Evolutionary conservation across 2,797 vertebrate genomes (phyloP).

Genomic region (Danio albolineatus): DNA sequence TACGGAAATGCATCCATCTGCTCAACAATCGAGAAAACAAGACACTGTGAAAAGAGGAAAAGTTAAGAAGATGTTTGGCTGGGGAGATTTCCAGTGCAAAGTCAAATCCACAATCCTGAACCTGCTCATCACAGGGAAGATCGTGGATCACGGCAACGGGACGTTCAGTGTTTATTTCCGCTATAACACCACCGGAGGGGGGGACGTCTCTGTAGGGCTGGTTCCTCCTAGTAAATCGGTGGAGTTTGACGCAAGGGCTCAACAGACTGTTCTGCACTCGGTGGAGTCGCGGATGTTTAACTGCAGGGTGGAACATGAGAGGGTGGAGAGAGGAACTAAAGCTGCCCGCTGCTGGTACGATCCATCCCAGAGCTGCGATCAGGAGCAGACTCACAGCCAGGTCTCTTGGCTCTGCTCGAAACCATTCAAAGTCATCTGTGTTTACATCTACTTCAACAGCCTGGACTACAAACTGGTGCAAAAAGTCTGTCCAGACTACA

Average conservation of each 20-base stretch:
- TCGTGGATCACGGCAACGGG: slow-evolving; percentile 97
- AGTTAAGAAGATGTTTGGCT: slow-evolving; percentile 99
- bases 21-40: slow-evolving; percentile 87
- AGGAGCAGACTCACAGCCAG: slow-evolving; percentile 98
- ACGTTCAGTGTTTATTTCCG: slow-evolving; percentile 98
- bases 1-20: slow-evolving; percentile 83
- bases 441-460: slow-evolving; percentile 99
- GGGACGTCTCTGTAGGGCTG: slow-evolving; percentile 94
- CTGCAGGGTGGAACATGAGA: slow-evolving; percentile 97
- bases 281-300: slow-evolving; percentile 99
- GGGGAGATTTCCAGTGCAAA: slow-evolving; percentile 99
- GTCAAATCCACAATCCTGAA: slow-evolving; percentile 97
- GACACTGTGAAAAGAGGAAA: slow-evolving; percentile 95
- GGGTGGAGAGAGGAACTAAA: slow-evolving; percentile 96
- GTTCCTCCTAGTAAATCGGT: slow-evolving; percentile 96
- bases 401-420: slow-evolving; percentile 99
- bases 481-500: slow-evolving; percentile 99
- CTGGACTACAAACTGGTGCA: slow-evolving; percentile 99
- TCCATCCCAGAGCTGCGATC: slow-evolving; percentile 95
- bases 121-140: slow-evolving; percentile 96
- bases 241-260: slow-evolving; percentile 90
- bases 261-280: slow-evolving; percentile 91
- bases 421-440: slow-evolving; percentile 99
- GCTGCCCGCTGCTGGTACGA: slow-evolving; percentile 96
- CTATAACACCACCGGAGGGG: slow-evolving; percentile 96